Percentiles rank a stretch among this genome's conserved stretches.
Conservation (phyloP, 37 sponge, comb jelly and placozoan species). For the Sycon ciliatum region DNA sequence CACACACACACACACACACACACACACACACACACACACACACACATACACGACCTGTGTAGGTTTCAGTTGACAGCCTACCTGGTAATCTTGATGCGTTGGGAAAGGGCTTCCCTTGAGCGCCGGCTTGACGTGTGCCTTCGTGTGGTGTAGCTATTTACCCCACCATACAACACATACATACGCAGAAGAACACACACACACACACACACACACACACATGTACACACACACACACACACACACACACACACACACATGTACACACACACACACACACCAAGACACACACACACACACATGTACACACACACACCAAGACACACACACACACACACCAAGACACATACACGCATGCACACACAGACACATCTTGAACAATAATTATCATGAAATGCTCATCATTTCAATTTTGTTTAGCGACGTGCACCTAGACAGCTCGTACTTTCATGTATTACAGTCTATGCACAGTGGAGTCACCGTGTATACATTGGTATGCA, state of each 20-base stretch:
- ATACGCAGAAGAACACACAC: background rate
- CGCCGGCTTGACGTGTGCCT: constrained; percentile 13
- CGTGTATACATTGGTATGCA: too few relatives aligned
- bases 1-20: too few relatives aligned
- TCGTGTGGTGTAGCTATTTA: background rate
- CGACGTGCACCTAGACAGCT: constrained; percentile 71
- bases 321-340: too few relatives aligned
- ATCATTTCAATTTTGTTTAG: constrained; percentile 60
- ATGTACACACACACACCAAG: too few relatives aligned
- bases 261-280: background rate
- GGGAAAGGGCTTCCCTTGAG: background rate
- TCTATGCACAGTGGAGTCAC: too few relatives aligned
- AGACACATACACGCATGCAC: too few relatives aligned
- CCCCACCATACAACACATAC: background rate
- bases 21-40: too few relatives aligned
- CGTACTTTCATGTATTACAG: too few relatives aligned
- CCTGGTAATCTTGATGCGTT: constrained; percentile 15
- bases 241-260: background rate
- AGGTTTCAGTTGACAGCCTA: background rate
- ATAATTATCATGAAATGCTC: constrained; percentile 69
- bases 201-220: background rate
- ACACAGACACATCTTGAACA: constrained; percentile 72
- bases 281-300: too few relatives aligned
- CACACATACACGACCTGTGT: background rate
- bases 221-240: background rate